Percentiles rank a stretch among this genome's conserved stretches.
phyloP scores from a whole-genome alignment of 2,888 invertebrate species.

The Noctua janthe region DNA sequence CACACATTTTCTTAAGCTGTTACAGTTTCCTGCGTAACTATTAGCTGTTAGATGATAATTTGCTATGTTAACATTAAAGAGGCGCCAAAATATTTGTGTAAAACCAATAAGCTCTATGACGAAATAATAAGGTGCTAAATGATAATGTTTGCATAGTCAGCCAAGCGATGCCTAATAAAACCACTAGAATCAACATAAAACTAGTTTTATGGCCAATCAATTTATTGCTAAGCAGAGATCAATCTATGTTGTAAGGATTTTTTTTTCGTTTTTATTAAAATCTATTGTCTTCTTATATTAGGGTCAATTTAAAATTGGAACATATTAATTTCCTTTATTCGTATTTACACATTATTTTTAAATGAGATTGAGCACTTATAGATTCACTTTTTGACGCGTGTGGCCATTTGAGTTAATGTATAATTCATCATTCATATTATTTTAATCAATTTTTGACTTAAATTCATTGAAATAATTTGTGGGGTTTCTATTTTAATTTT shows the following conservation, averaged over 20 bases:
- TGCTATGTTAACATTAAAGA: neutral
- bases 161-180: neutral
- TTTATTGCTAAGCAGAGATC: neutral
- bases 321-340: too few species aligned
- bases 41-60: constrained; percentile 5
- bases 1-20: neutral
- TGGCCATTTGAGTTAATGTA: too few species aligned
- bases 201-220: neutral
- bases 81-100: constrained; percentile 35
- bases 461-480: too few species aligned
- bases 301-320: neutral
- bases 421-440: too few species aligned
- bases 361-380: too few species aligned
- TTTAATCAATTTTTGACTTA: too few species aligned
- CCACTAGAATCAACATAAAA: neutral
- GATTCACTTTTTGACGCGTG: too few species aligned
- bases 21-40: constrained; percentile 18
- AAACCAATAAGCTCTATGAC: constrained; percentile 20
- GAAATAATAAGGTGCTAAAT: constrained; percentile 36
- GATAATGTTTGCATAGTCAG: constrained; percentile 17
- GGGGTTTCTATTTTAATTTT: too few species aligned
- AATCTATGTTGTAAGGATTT: neutral
- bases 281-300: neutral
- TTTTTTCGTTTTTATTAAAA: neutral
- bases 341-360: too few species aligned